Evolutionary conservation across 1,140 invertebrate species (phyloP).

Genomic region (Sminthurides bifidus): DNA sequence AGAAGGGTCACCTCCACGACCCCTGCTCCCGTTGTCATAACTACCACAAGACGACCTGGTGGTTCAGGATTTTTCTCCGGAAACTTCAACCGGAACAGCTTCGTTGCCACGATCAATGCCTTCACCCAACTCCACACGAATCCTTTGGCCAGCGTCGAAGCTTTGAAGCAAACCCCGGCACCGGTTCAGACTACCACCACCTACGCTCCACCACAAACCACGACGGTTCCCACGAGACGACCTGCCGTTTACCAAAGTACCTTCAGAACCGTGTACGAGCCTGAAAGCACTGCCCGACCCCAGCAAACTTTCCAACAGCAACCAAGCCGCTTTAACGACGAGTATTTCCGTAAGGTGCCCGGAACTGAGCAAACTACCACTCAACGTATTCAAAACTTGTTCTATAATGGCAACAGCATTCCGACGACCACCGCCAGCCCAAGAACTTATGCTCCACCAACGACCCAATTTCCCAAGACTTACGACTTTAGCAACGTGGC

Average conservation of each 20-base stretch:
- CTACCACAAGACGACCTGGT: slow-evolving; percentile 2
- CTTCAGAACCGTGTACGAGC: slow-evolving; percentile 13
- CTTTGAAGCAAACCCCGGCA: background rate
- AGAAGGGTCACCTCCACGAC: background rate
- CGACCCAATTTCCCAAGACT: background rate
- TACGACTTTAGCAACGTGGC: background rate
- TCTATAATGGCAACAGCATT: slow-evolving; percentile 7
- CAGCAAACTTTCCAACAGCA: slow-evolving; percentile 24
- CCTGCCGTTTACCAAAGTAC: slow-evolving; percentile 26
- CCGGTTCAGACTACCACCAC: background rate
- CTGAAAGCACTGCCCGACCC: slow-evolving; percentile 9
- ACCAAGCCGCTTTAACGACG: slow-evolving; percentile 20
- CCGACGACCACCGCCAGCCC: slow-evolving; percentile 16
- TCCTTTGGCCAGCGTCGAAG: background rate
- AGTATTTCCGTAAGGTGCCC: slow-evolving; percentile 16
- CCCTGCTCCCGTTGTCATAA: background rate
- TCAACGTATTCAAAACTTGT: slow-evolving; percentile 14
- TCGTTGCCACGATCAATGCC: background rate
- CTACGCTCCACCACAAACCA: background rate
- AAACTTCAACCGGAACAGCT: background rate
- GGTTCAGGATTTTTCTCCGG: background rate
- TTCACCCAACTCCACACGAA: background rate
- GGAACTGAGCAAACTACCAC: slow-evolving; percentile 8
- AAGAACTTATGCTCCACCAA: background rate
- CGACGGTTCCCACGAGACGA: slow-evolving; percentile 2